phyloP scores from a whole-genome alignment of 2,888 invertebrate genomes.

The Drosophila incognita region DNA sequence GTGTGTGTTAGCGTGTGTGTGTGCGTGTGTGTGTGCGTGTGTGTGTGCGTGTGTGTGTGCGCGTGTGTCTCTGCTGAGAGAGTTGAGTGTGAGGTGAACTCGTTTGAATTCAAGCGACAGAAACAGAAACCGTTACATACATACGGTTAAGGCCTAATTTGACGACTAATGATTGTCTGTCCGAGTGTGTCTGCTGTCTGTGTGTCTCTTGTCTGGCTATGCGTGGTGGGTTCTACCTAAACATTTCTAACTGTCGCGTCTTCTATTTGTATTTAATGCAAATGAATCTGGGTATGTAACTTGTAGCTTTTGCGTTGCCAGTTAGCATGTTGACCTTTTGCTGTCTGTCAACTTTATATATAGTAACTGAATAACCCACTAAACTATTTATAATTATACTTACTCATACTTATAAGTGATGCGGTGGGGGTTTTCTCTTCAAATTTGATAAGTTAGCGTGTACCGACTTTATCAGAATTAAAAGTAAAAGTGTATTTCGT shows the following conservation, averaged over 20 bases:
- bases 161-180: slow-evolving; percentile 15
- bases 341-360: background rate
- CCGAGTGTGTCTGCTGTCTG: background rate
- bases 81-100: slow-evolving; percentile 22
- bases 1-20: background rate
- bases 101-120: slow-evolving; percentile 38
- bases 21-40: background rate
- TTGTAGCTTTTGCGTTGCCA: slow-evolving; percentile 18
- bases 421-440: background rate
- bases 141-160: slow-evolving; percentile 64
- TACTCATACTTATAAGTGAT: background rate
- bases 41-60: background rate
- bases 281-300: slow-evolving; percentile 32
- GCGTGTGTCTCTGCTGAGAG: slow-evolving; percentile 7
- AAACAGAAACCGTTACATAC: slow-evolving; percentile 70
- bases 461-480: background rate
- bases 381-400: background rate
- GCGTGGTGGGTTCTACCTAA: background rate
- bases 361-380: background rate
- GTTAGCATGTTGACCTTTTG: slow-evolving; percentile 5
- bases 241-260: background rate
- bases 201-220: background rate
- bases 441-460: background rate
- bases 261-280: slow-evolving; percentile 23
- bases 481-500: background rate